phyloP scores from a whole-genome alignment of 2,888 invertebrate genomes.

The Leucoptera coffeella region DNA sequence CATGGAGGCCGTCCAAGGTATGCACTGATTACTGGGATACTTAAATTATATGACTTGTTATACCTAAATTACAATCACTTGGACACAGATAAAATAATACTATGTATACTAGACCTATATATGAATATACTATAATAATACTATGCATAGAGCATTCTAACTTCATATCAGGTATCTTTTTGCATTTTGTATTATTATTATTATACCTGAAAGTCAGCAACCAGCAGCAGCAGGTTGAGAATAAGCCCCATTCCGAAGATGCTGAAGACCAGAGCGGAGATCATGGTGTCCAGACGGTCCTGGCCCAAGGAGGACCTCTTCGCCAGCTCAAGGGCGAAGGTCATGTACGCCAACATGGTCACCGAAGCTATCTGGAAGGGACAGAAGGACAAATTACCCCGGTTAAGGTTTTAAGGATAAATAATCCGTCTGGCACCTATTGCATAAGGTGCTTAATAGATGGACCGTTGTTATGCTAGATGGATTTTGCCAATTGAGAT shows the following conservation, averaged over 20 bases:
- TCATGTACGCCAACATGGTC: conserved; percentile 18
- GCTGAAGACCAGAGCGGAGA: conserved; percentile 29
- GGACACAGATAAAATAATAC: too few species aligned
- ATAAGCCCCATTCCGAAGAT: conserved; percentile 40
- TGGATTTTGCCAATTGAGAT: too few species aligned
- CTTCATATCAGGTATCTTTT: conserved; percentile 1
- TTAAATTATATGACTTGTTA: too few species aligned
- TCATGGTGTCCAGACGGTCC: conserved; percentile 21
- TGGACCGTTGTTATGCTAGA: too few species aligned
- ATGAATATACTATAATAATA: too few species aligned
- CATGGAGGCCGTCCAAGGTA: too few species aligned
- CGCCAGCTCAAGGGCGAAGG: conserved; percentile 25
- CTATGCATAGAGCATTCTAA: neutral
- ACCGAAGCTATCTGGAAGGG: conserved; percentile 22
- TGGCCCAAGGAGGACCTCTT: conserved; percentile 15
- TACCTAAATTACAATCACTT: too few species aligned
- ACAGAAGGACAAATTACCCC: neutral
- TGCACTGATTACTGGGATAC: too few species aligned
- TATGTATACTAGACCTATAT: too few species aligned
- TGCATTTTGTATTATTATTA: neutral
- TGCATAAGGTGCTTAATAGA: too few species aligned
- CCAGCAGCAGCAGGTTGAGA: conserved; percentile 25
- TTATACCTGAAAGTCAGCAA: conserved; percentile 31
- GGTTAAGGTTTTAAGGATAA: too few species aligned
- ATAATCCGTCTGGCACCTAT: too few species aligned